Percentiles rank a stretch among this genome's conserved stretches.
These are phyloP conservation scores for Enchytraeus crypticus DNA, from an alignment of 2,888 invertebrate species.

Conservation along the genomic window DNA sequence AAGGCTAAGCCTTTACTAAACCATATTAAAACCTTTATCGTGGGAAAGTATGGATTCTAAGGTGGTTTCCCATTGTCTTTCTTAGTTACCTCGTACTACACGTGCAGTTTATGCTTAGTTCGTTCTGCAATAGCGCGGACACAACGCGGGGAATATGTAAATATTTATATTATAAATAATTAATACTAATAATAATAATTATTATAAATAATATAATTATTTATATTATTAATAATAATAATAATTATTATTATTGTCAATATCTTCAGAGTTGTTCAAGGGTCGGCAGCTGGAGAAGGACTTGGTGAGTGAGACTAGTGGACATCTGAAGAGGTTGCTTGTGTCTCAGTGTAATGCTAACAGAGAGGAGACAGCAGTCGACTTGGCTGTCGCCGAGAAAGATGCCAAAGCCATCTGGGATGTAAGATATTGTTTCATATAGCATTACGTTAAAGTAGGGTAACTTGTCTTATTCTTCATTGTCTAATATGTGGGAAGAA, in stretches of 20 bases:
- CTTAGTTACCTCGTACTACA: too few relatives aligned
- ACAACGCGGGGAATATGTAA: too few relatives aligned
- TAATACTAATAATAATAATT: not conserved
- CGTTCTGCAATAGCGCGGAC: too few relatives aligned
- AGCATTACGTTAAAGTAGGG: not conserved
- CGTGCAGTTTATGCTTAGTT: too few relatives aligned
- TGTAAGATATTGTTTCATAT: not conserved
- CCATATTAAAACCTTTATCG: too few relatives aligned
- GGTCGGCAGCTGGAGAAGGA: slow-evolving; percentile 36
- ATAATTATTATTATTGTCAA: not conserved
- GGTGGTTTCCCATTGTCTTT: too few relatives aligned
- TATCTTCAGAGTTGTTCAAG: not conserved
- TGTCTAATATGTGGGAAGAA: too few relatives aligned
- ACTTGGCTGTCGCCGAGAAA: slow-evolving; percentile 29
- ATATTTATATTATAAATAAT: not conserved
- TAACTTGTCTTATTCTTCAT: too few relatives aligned
- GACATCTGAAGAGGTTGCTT: slow-evolving; percentile 41
- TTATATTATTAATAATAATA: not conserved
- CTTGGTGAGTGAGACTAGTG: slow-evolving; percentile 42
- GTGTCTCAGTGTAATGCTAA: slow-evolving; percentile 29
- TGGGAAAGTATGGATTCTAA: too few relatives aligned
- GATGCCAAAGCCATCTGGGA: slow-evolving; percentile 27
- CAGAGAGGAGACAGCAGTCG: slow-evolving; percentile 18
- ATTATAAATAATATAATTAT: not conserved
- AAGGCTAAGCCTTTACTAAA: too few relatives aligned